phyloP scores from a whole-genome alignment of 2,888 invertebrate genomes.

The Cephalotes varians region DNA sequence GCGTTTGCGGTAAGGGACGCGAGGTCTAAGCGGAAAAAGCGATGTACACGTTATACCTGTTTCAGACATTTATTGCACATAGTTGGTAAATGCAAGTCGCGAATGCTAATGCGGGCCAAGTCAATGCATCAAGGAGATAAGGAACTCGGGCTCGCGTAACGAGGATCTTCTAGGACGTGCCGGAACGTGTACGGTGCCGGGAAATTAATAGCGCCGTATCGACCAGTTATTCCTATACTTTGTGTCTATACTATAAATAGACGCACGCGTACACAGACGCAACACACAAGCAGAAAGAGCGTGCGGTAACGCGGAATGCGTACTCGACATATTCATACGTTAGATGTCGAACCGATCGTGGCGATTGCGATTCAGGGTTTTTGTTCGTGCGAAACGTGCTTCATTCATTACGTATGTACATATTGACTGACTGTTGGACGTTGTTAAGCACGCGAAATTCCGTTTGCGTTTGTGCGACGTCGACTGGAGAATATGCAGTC shows the following conservation, averaged over 20 bases:
- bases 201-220: slow-evolving; percentile 44
- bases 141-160: slow-evolving; percentile 45
- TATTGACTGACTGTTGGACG: slow-evolving; percentile 9
- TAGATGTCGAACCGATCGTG: slow-evolving; percentile 22
- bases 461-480: not conserved
- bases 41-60: slow-evolving; percentile 56
- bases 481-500: not conserved
- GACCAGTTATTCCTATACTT: slow-evolving; percentile 45
- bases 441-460: slow-evolving; percentile 18
- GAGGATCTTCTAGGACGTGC: slow-evolving; percentile 61
- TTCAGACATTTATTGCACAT: slow-evolving; percentile 52
- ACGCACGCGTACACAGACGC: not conserved
- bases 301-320: slow-evolving; percentile 17
- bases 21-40: not conserved
- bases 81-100: slow-evolving; percentile 61
- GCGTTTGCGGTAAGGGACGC: not conserved
- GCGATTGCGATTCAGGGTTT: slow-evolving; percentile 30
- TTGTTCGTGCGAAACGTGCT: not conserved
- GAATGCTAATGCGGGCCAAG: slow-evolving; percentile 67
- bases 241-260: slow-evolving; percentile 42
- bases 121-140: slow-evolving; percentile 66
- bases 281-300: not conserved
- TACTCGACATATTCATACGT: not conserved
- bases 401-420: slow-evolving; percentile 24
- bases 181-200: slow-evolving; percentile 48